Base-by-base conservation (phyloP, 2,888 invertebrate genomes). In the Protula sp. region DNA sequence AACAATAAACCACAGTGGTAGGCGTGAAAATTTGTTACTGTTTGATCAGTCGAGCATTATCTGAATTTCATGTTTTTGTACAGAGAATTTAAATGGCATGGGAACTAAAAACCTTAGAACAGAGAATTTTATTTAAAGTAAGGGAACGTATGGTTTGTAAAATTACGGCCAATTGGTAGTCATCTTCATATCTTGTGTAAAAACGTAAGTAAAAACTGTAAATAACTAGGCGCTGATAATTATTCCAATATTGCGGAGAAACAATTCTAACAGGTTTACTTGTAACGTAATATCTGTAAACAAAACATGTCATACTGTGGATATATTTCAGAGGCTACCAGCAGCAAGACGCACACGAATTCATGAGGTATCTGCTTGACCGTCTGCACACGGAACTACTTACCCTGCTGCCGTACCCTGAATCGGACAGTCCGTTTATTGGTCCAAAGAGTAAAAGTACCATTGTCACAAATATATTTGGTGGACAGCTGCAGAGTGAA, bases 311-410 rank as follows among this genome's bases (percentile, higher is more conserved):
- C 38, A 38, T 19, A 14, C 19, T 9, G 91, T 90, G 82, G 85
- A 88, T 70, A 82, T 67, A n/a, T n/a, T 38, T 38, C 19, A 67
- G 67, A 52, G 91, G 91, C 2, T 91, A 90, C 80, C 90, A 90
- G 72, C 91, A 91, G 75, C 91, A 91, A 75, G 91, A 91, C 76
- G 90, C 91, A 14, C 91, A 91, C 74, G 91, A 91, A 81, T 91
- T 91, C 78, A 84, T 91, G 72, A 86, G 90, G 5, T 90, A 90
- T 73, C 88, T 90, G 86, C 83, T 91, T 53, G 91, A 91, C 78
- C 85, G 90, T 81, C 85, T 90, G 59, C 89, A 90, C 80, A 87
- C 87, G 52, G 90, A 89, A 76, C 81, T 89, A 64, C 82, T 87
- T 45, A 87, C 87, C 72, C 80, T 89, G 54, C 72, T 87, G 64